Base-by-base conservation (phyloP, 2,113 vertebrate species). In the Planiliza haematocheilus region DNA sequence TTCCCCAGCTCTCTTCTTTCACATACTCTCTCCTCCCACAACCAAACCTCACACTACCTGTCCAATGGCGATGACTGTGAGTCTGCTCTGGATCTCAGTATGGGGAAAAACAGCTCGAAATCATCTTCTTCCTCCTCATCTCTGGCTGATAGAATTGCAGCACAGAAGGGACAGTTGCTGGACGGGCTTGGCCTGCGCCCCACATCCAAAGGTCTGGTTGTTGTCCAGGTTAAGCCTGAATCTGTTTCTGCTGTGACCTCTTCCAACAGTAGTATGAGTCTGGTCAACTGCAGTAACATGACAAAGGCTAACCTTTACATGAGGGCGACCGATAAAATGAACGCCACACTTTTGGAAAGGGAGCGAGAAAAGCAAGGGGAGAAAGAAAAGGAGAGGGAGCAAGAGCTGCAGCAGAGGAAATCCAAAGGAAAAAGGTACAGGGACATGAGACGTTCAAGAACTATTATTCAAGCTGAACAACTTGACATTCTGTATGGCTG, bases 401-500 rank as follows among this genome's bases (percentile, higher is more conserved):
- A 87, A 17, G 81, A 81, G 12, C 80, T 71, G 50, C 90, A 84
- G 62, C 90, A 88, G 69, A 92, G 89, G 43, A 92, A 87, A 77
- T 82, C 90, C 17, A 94, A 93, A 88, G 90, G 87, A 56, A 90
- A 90, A 43, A 64, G 92, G 14, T 94, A 92, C 60, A 87, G 89
- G 17, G 93, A 95, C 60, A 95, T 94, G 93, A 82, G 93, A 36
- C 94, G 96, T 41, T 94, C 96, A 12, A 93, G 96, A 16, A 97
- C 96, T 60, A 96, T 96, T 70, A 97, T 97, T 81, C 92, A 96
- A 79, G 95, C 96, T 0, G 95, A 97, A 66, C 96, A 97, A 79
- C 92, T 97, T n/a, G 96, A 97, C 81, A 93, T 96, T 59, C 91
- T 97, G 16, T 96, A 96, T 55, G 95, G 95, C 34, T 97, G 96